Percentiles rank a stretch among this genome's conserved stretches.
These are phyloP conservation scores for Drepana arcuata DNA, from an alignment of 1,140 invertebrate species.

Conservation along the genomic window DNA sequence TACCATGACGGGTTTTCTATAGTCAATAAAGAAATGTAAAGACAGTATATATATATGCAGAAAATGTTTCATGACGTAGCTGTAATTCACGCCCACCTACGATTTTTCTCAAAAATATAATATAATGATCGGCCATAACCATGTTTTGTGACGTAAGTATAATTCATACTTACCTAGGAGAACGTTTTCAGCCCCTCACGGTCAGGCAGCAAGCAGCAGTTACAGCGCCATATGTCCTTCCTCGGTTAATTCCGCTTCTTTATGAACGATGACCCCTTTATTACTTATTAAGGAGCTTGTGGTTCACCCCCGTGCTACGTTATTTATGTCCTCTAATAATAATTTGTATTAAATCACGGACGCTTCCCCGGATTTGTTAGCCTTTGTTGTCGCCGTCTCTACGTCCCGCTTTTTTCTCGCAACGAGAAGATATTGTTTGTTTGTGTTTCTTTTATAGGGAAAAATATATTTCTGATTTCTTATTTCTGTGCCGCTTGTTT, in stretches of 20 bases:
- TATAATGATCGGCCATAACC: no score
- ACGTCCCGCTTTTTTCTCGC: constrained; percentile 13
- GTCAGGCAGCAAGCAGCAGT: no score
- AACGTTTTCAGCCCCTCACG: no score
- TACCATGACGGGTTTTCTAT: no score
- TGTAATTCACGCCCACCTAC: no score
- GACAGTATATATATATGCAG: no score
- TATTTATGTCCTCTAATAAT: constrained; percentile 71
- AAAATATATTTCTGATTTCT: constrained; percentile 23
- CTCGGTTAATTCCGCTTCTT: constrained; percentile 48
- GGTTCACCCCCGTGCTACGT: constrained; percentile 44
- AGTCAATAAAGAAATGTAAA: no score
- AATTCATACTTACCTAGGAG: no score
- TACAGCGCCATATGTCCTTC: constrained; percentile 35
- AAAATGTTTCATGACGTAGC: no score
- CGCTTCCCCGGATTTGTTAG: constrained; percentile 57
- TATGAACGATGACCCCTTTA: constrained; percentile 66
- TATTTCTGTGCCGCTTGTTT: no score
- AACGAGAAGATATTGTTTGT: constrained; percentile 28
- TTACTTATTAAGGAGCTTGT: constrained; percentile 67
- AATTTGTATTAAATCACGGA: constrained; percentile 71
- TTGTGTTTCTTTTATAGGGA: constrained; percentile 21
- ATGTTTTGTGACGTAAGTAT: no score
- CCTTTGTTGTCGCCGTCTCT: constrained; percentile 49
- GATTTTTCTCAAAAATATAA: no score